Evolutionary conservation across 2,888 invertebrate species (phyloP).

Genomic region (Caenorhabditis parvicauda): DNA sequence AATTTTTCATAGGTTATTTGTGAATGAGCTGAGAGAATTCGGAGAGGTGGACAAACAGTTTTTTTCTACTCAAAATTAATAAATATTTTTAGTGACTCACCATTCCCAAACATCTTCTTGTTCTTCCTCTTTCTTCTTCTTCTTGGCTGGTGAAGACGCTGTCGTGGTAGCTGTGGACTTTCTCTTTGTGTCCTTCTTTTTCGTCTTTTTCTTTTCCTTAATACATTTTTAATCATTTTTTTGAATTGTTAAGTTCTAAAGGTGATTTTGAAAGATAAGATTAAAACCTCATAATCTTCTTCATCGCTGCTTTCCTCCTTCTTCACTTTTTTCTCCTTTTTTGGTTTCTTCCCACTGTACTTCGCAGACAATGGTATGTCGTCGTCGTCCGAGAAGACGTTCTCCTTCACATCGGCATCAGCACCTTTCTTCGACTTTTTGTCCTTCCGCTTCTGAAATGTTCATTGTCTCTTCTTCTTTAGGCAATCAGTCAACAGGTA

Average conservation of each 20-base stretch:
- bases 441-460: too few relatives aligned
- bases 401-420: constrained; percentile 15
- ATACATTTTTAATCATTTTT: constrained; percentile 3
- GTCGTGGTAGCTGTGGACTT: constrained; percentile 13
- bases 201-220: constrained; percentile 44
- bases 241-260: neutral
- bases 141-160: constrained; percentile 27
- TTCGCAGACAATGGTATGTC: constrained; percentile 20
- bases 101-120: constrained; percentile 67
- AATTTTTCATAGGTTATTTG: too few relatives aligned
- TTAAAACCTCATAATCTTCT: neutral
- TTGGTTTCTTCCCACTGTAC: neutral
- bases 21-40: too few relatives aligned
- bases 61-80: neutral
- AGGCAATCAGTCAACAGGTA: too few relatives aligned
- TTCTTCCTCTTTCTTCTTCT: constrained; percentile 62
- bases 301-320: neutral
- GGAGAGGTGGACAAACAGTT: too few relatives aligned
- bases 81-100: constrained; percentile 67
- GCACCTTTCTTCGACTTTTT: constrained; percentile 12
- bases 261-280: neutral
- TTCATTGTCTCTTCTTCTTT: too few relatives aligned
- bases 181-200: constrained; percentile 28
- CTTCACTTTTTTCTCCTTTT: neutral
- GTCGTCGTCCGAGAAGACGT: constrained; percentile 40